These are phyloP conservation scores for Ceratotherium simum DNA, from an alignment of 2,113 vertebrate species.

Conservation along the genomic window DNA sequence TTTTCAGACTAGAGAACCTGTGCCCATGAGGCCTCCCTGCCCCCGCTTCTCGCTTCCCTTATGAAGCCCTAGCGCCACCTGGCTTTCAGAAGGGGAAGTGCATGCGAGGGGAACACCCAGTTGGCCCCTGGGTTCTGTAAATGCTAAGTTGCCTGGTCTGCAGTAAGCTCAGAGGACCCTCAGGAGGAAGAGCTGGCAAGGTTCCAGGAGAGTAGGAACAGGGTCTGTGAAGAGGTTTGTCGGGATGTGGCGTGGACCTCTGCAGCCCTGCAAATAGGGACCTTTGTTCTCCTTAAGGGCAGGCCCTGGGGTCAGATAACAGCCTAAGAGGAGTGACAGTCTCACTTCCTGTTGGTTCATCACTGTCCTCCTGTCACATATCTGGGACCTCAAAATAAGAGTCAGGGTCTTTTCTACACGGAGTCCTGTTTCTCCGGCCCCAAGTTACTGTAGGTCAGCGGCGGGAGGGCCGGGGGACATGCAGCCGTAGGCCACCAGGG, in stretches of 20 bases:
- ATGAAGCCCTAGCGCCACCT: background rate
- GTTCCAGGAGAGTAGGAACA: background rate
- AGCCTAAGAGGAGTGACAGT: too few species aligned
- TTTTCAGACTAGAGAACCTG: background rate
- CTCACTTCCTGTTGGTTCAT: background rate
- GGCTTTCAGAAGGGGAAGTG: background rate
- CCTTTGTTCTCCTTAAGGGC: background rate
- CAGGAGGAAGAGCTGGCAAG: background rate
- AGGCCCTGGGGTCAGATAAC: background rate
- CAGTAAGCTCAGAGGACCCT: background rate
- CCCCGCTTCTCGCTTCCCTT: background rate
- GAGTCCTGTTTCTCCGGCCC: background rate
- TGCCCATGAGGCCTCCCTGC: accelerated
- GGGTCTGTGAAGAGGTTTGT: background rate
- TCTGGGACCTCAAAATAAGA: background rate
- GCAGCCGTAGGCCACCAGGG: background rate
- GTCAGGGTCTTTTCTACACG: background rate
- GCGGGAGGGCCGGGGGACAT: accelerated
- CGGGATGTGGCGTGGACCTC: background rate
- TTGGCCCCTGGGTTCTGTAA: background rate
- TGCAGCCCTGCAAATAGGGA: too few species aligned
- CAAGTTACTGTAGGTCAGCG: background rate
- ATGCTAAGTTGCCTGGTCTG: accelerated
- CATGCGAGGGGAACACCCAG: accelerated
- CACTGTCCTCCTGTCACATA: background rate